Percentiles rank a stretch among this genome's conserved stretches.
Conservation (phyloP, 2,888 invertebrate genomes). For the Lamproptera curius region DNA sequence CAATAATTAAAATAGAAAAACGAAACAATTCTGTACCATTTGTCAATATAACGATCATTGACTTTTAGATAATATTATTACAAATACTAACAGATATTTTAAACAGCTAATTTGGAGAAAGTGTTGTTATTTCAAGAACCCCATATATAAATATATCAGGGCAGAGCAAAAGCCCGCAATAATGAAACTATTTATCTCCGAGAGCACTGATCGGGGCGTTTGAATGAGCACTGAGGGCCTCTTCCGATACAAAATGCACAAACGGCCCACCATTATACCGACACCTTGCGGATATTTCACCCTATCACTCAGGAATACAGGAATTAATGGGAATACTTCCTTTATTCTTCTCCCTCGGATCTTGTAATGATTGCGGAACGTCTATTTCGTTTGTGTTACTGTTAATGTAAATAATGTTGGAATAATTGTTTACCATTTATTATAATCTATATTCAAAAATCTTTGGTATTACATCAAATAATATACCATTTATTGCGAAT, state of each 20-base stretch:
- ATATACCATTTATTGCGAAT: too few relatives aligned
- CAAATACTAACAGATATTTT: neutral
- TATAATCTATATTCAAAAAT: too few relatives aligned
- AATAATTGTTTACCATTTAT: too few relatives aligned
- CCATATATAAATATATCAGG: too few relatives aligned
- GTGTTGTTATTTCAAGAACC: too few relatives aligned
- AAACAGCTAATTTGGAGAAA: neutral
- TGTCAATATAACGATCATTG: too few relatives aligned
- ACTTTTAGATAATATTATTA: too few relatives aligned
- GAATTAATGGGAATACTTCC: constrained; percentile 17
- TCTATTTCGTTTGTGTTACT: constrained; percentile 6
- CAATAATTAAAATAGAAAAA: too few relatives aligned
- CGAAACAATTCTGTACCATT: too few relatives aligned
- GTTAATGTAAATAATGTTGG: too few relatives aligned
- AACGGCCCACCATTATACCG: constrained; percentile 27
- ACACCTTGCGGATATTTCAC: constrained; percentile 25
- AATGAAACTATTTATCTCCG: constrained; percentile 72
- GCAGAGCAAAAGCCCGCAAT: constrained; percentile 60
- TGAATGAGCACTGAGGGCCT: constrained; percentile 41
- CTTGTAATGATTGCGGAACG: constrained; percentile 6
- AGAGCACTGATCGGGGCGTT: constrained; percentile 47
- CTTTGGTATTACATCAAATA: too few relatives aligned
- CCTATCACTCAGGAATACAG: constrained; percentile 22
- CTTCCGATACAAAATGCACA: constrained; percentile 27
- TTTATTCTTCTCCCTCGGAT: constrained; percentile 6